phyloP scores from a whole-genome alignment of 2,113 vertebrate genomes.

The Platichthys flesus region DNA sequence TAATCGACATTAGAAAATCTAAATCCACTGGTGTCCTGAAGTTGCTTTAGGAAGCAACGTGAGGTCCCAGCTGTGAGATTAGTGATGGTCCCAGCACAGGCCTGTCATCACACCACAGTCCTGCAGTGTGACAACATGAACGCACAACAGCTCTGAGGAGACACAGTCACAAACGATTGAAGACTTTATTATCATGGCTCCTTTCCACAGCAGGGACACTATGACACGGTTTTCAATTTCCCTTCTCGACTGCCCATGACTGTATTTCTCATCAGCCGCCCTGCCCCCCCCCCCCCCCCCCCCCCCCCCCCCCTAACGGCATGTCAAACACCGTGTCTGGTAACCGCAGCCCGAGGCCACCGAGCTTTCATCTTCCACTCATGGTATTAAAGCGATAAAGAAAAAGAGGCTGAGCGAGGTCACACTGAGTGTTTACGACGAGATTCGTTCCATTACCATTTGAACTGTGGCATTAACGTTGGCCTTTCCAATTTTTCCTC shows the following conservation, averaged over 20 bases:
- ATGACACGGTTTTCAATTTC: conserved; percentile 8
- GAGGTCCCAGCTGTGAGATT: background rate
- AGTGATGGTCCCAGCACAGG: background rate
- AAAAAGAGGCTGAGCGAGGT: conserved; percentile 38
- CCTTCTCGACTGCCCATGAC: background rate
- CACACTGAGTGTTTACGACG: conserved; percentile 27
- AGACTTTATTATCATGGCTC: background rate
- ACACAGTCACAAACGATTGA: background rate
- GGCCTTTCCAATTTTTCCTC: conserved; percentile 32
- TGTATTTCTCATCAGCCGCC: conserved; percentile 36
- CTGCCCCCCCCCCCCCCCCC: no score
- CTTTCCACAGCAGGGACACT: background rate
- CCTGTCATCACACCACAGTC: background rate
- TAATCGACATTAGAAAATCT: no score
- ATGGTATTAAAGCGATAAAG: conserved; percentile 34
- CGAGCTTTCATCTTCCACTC: conserved; percentile 56
- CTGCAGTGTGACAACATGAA: no score
- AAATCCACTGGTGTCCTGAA: no score
- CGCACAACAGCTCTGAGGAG: background rate
- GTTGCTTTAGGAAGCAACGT: no score
- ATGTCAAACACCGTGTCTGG: conserved; percentile 45
- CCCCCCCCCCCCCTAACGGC: background rate
- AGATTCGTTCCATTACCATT: background rate
- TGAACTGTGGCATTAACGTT: no score
- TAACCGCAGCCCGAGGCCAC: conserved; percentile 28